Evolutionary conservation across 1,140 invertebrate species (phyloP), one percentile per base, ranked within the genome.

Genomic region (Tribolium madens): DNA sequence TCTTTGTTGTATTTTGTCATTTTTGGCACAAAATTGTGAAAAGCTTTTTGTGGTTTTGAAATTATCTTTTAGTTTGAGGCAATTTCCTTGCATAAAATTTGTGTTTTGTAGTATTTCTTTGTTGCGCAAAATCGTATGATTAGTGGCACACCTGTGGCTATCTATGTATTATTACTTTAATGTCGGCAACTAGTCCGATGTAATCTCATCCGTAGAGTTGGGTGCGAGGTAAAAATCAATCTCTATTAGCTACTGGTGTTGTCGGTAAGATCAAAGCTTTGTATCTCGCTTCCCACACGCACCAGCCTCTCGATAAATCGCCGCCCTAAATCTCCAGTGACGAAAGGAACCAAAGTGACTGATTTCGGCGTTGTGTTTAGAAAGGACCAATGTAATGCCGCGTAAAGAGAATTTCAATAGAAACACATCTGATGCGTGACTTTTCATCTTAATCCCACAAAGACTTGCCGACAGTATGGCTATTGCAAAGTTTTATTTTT

Each of bases 401-500:
- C 68, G 69, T 72, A 48, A 69, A 73, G 75, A 31, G 33, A 53
- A 33, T 72, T 72, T 76, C 75, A 76, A 76, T 76, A 76, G 75
- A 73, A 71, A 76, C 69, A 76, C 68, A 76, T 76, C 69, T 76
- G 75, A 76, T 76, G 75, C 75, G 75, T 76, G 75, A 76, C 75
- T 76, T 76, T 76, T 57, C 69, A 76, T 72, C 75, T 76, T 76
- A 76, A 76, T 76, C 75, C 69, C 69, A 60, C 75, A 76, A 76
- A 76, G 75, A 76, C 75, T 72, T 33, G 75, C 75, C 75, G 75
- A 76, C 75, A 76, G 70, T 21, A 36, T 21, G 69, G 75, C 52
- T 72, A 73, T 76, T 76, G 75, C 75, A 15, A 76, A 76, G 69
- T 76, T 76, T 76, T 76, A 73, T 76, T 76, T 76, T 71, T 76